A percentile compares a stretch with the other conserved stretches of the same genome.
These are phyloP conservation scores for Myotis brandtii DNA, from an alignment of 2,113 vertebrate genomes.

Conservation along the genomic window DNA sequence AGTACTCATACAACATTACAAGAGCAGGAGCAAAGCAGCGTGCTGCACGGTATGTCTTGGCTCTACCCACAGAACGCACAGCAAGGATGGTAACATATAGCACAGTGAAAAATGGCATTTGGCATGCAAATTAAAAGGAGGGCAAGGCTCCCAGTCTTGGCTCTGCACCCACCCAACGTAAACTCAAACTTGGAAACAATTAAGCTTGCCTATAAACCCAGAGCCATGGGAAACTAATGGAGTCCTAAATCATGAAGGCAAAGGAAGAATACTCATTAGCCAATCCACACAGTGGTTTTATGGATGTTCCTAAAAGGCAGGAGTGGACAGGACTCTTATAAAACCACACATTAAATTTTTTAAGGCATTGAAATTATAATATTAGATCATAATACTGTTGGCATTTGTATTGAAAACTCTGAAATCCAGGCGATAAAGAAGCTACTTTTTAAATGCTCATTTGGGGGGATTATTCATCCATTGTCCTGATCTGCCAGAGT, in stretches of 20 bases:
- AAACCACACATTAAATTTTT: slow-evolving; percentile 11
- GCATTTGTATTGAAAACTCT: slow-evolving; percentile 27
- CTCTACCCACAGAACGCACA: not conserved
- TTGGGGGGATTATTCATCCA: not conserved
- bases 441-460: not conserved
- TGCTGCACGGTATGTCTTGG: not conserved
- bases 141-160: slow-evolving; percentile 11
- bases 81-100: not conserved
- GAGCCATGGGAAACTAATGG: slow-evolving; percentile 42
- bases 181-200: slow-evolving; percentile 61
- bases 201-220: slow-evolving; percentile 61
- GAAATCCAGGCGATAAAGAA: not conserved
- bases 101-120: slow-evolving; percentile 10
- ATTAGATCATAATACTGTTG: not conserved
- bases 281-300: not conserved
- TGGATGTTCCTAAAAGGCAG: not conserved
- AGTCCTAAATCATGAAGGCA: slow-evolving; percentile 57
- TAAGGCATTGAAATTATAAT: not conserved
- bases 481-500: not conserved
- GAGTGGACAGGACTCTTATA: not conserved
- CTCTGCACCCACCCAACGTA: slow-evolving; percentile 1
- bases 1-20: slow-evolving; percentile 1
- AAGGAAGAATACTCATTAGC: not conserved
- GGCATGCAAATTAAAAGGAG: slow-evolving; percentile 41
- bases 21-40: not conserved